These are phyloP conservation scores for Sarcophaga carnaria DNA, from an alignment of 2,888 invertebrate genomes.

Conservation along the genomic window DNA sequence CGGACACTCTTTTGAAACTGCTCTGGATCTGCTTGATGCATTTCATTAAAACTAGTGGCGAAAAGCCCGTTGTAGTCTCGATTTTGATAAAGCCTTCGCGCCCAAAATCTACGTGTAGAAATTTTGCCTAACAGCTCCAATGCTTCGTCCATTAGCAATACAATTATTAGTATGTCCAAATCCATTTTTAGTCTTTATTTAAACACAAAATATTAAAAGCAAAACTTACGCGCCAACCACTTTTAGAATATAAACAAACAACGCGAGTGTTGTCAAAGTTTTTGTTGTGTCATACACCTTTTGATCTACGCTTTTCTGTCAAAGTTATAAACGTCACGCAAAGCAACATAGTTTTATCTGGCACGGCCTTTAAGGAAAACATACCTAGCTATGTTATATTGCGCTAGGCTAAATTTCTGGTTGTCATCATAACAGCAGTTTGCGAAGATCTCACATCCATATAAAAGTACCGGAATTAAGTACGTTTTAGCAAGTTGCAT, in stretches of 20 bases:
- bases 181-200: background rate
- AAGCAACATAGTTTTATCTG: too few relatives aligned
- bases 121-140: background rate
- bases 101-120: background rate
- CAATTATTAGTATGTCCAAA: background rate
- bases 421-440: too few relatives aligned
- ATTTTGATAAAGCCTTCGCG: conserved; percentile 6
- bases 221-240: conserved; percentile 10
- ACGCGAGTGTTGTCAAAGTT: conserved; percentile 7
- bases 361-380: too few relatives aligned
- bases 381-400: too few relatives aligned
- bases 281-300: background rate
- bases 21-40: background rate
- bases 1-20: background rate
- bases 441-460: too few relatives aligned
- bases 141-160: conserved; percentile 11
- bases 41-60: conserved; percentile 19
- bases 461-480: too few relatives aligned
- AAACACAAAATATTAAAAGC: background rate
- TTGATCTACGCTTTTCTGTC: background rate
- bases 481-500: too few relatives aligned
- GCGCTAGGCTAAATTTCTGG: too few relatives aligned
- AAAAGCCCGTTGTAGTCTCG: background rate
- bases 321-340: too few relatives aligned
- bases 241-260: conserved; percentile 1